Conservation (phyloP, 1,140 invertebrate genomes). For the Sarcophaga peregrina region DNA sequence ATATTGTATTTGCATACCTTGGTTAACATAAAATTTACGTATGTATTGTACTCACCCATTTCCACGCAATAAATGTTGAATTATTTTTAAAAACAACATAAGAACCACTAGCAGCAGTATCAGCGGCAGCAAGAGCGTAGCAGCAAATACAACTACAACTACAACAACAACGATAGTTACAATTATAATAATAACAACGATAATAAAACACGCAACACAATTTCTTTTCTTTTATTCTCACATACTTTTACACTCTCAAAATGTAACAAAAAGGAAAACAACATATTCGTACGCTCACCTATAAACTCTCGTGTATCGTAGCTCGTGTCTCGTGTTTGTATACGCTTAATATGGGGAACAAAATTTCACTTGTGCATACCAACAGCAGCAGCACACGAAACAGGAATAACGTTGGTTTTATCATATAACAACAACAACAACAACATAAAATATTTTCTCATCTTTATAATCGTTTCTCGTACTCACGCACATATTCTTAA, state of each 20-base stretch:
- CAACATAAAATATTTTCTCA: constrained; percentile 1
- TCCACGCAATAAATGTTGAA: neutral
- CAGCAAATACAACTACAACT: neutral
- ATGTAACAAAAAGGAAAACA: too few relatives aligned
- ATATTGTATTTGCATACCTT: too few relatives aligned
- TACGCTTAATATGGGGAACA: too few relatives aligned
- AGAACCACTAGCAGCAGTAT: neutral
- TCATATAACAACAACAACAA: neutral
- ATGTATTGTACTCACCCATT: too few relatives aligned
- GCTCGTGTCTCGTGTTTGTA: too few relatives aligned
- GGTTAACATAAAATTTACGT: too few relatives aligned
- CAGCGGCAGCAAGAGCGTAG: neutral
- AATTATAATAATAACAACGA: neutral
- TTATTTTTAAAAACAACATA: constrained; percentile 1
- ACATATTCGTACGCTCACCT: too few relatives aligned
- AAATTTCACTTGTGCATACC: neutral
- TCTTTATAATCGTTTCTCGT: neutral
- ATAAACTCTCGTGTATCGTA: too few relatives aligned
- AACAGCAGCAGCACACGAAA: neutral
- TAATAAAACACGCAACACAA: constrained; percentile 6
- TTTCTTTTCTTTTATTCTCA: neutral
- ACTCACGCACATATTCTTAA: neutral
- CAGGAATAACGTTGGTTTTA: neutral
- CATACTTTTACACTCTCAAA: neutral
- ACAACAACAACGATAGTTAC: neutral